A percentile compares a stretch with the other conserved stretches of the same genome.
Evolutionary conservation across 1,140 invertebrate genomes (phyloP).

Genomic region (Bathynomus jamesi): DNA sequence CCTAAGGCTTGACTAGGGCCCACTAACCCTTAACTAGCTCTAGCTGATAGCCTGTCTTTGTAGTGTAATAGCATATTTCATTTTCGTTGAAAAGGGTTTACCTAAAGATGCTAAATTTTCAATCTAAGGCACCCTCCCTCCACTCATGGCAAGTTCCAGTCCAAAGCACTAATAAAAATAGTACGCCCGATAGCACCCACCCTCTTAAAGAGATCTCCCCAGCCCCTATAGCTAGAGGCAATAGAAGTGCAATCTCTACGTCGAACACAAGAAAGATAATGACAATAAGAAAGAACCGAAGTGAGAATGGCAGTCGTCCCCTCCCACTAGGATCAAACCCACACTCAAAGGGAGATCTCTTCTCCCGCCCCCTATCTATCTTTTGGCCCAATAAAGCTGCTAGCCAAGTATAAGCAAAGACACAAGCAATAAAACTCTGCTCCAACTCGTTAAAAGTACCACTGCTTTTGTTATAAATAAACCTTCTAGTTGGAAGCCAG

Average conservation of each 20-base stretch:
- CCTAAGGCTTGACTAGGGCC: no score
- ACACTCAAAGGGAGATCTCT: conserved; percentile 41
- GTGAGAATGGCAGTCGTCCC: conserved; percentile 48
- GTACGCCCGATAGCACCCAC: no score
- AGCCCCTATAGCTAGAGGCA: background rate
- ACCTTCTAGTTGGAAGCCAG: conserved; percentile 59
- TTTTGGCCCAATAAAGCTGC: background rate
- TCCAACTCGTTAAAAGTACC: conserved; percentile 44
- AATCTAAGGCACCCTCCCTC: no score
- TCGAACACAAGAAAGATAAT: no score
- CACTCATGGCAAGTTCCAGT: no score
- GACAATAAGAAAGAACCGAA: conserved; percentile 15
- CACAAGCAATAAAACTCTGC: conserved; percentile 5
- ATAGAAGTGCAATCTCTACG: background rate
- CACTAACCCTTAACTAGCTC: no score
- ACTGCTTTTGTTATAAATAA: conserved; percentile 46
- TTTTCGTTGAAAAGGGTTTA: no score
- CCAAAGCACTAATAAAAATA: no score
- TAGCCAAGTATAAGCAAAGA: background rate
- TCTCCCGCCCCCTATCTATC: conserved; percentile 6
- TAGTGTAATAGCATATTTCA: no score
- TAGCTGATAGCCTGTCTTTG: no score
- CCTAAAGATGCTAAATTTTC: no score
- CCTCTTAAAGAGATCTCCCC: no score
- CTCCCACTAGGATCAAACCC: conserved; percentile 53